Base-by-base conservation (phyloP, 2,113 vertebrate species). In the Synodontis membranacea region DNA sequence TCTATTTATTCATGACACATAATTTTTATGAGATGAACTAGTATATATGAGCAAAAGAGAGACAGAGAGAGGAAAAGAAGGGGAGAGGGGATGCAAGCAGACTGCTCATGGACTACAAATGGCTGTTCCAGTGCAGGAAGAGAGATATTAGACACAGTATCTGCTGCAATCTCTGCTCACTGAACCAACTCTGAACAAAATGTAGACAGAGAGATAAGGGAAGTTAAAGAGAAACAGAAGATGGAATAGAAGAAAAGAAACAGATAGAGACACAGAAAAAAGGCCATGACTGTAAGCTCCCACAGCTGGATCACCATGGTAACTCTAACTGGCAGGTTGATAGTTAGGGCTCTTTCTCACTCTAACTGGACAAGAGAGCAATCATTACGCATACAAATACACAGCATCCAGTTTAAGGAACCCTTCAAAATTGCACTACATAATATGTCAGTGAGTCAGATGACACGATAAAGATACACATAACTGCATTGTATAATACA, bases 331-430 rank as follows among this genome's bases (percentile, higher is more conserved):
- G 56, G 25, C 56, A 60, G 85, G 88, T 89, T 79, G 50, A 89
- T 60, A n/a, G 58, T n/a, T 87, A 62, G 78, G 56, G 52, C 85
- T 87, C 86, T 87, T 87, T 82, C 81, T 83, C 50, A 81, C 81
- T 83, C 75, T 83, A 76, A 87, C 58, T 62, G 80, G 81, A 54
- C 68, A 74, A 86, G 68, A 62, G 52, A 75, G 79, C 85, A 82
- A n/a, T 64, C n/a, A 12, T 11, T 52, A 48, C 50, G 72, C 76
- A 70, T n/a, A 82, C 25, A 76, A 70, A 83, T 46, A 54, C 70
- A 83, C 14, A 50, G 54, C 50, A 86, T 82, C 79, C 62, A n/a
- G 50, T 72, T 8, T 50, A 28, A 15, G 44, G 25, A 76, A 50
- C 48, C 14, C 9, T 54, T 21, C n/a, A 54, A 19, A 54, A 54